Evolutionary conservation across 1,140 invertebrate genomes (phyloP), one percentile per base, ranked within the genome.

Genomic region (Achatina immaculata): DNA sequence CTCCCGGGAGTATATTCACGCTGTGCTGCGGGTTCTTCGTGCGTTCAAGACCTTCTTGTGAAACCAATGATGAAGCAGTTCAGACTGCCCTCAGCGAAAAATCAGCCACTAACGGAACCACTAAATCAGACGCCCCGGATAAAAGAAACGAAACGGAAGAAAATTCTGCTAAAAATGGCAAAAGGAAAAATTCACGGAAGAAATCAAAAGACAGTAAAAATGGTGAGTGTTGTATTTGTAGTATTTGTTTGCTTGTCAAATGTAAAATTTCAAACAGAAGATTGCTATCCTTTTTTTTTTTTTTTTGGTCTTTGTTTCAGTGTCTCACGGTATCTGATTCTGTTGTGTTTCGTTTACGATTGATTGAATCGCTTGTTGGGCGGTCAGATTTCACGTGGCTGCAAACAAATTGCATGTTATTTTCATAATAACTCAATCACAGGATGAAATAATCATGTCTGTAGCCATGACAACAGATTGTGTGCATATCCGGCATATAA

Each of bases 1-100:
- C 74, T 21, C 28, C 58, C 1, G 36, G 31, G 7, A 78, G 31
- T 68, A 68, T 78, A 31, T 78, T 78, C 58, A 68, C 76, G 4
- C 28, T 78, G 21, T 78, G 76, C 48, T 78, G 76, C 36, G 76
- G 74, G 2, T 77, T 77, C 42, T 65, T 65, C 34, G 2, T 45
- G 2, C 31, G 43, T 1, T 11, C 1, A 2, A 45, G 24, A 1
- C 11, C 14, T 6, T 9, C 4, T 9, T 62, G 76, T 16, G 1
- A 36, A 21, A 48, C 36, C n/a, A 43, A 58, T 0, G 76, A 78
- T n/a, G 76, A 78, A 48, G 24, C 40, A 11, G 3, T 51, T 51
- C 7, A 43, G 48, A 14, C 42, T 4, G 16, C 1, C 34, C 31
- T 55, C 3, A 38, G 62, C 34, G 43, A 65, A 28, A 65, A 45